Percentiles rank a stretch among this genome's conserved stretches.
phyloP scores from a whole-genome alignment of 1,140 invertebrate species.

The Conus ventricosus region DNA sequence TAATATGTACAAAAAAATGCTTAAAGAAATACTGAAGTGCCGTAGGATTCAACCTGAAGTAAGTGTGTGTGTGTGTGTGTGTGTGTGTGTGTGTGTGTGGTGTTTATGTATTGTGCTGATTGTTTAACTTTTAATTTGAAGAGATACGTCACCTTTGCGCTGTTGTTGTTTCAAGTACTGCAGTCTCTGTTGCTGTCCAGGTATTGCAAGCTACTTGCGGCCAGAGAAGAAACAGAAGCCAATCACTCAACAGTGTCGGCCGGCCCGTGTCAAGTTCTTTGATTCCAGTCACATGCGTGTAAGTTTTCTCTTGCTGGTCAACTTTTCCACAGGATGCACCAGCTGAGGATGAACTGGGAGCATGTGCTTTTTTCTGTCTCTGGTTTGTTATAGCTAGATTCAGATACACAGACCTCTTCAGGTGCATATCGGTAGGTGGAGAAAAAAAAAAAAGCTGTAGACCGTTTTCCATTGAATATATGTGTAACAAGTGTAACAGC shows the following conservation, averaged over 20 bases:
- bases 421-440: no score
- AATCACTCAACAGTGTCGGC: conserved; percentile 51
- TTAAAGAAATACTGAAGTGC: no score
- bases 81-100: background rate
- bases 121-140: no score
- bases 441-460: no score
- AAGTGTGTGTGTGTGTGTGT: background rate
- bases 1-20: no score
- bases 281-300: conserved; percentile 61
- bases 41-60: background rate
- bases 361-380: no score
- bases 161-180: background rate
- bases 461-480: no score
- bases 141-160: background rate
- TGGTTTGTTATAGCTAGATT: no score
- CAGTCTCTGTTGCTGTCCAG: conserved; percentile 35
- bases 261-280: conserved; percentile 59
- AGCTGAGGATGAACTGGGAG: no score
- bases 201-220: conserved; percentile 59
- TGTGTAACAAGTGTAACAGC: no score
- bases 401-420: no score
- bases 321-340: no score
- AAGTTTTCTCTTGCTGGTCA: background rate
- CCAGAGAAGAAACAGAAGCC: conserved; percentile 53
- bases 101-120: background rate